Evolutionary conservation across 2,113 vertebrate species (phyloP).

Genomic region (Lycaon pictus): DNA sequence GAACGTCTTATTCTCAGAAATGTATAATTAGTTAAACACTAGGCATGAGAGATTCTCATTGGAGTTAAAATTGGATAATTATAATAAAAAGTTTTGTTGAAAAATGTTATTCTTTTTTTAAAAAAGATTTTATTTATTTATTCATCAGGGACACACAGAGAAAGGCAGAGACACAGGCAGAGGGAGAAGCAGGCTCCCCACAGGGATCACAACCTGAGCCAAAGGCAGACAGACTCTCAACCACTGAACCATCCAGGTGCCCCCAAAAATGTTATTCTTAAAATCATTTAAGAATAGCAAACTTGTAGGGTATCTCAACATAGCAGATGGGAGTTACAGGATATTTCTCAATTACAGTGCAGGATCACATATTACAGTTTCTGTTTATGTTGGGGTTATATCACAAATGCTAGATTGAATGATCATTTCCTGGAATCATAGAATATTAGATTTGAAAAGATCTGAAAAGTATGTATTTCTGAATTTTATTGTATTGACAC

Average conservation of each 20-base stretch:
- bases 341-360: neutral
- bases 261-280: neutral
- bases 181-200: too few species aligned
- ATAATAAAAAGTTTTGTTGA: constrained; percentile 47
- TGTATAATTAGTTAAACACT: constrained; percentile 51
- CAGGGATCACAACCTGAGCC: too few species aligned
- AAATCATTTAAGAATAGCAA: neutral
- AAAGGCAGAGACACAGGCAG: too few species aligned
- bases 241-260: too few species aligned
- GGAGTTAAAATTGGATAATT: neutral
- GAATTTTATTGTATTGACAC: neutral
- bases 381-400: constrained; percentile 19
- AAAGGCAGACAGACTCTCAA: too few species aligned
- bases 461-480: neutral
- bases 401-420: constrained; percentile 20
- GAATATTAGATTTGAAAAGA: constrained; percentile 33
- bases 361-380: constrained; percentile 26
- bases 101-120: constrained; percentile 37
- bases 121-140: neutral
- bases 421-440: constrained; percentile 2
- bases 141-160: too few species aligned
- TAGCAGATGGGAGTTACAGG: neutral
- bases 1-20: constrained; percentile 38
- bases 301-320: neutral
- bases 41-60: constrained; percentile 35